phyloP scores from a whole-genome alignment of 64 coral and sea anemone species.

The Trachythela sp. region DNA sequence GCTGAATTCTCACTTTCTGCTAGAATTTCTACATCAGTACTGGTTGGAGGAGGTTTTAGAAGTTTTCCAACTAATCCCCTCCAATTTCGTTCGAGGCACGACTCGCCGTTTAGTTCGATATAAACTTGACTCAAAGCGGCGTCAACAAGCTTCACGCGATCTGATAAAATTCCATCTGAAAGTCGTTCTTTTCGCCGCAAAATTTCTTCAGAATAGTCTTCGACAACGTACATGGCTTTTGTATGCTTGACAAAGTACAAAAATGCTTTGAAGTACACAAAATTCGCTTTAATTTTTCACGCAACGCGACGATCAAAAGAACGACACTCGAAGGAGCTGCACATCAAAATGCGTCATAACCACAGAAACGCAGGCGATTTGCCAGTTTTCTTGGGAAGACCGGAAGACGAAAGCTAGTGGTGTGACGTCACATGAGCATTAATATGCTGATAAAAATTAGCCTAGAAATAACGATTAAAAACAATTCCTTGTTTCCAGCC shows the following conservation, averaged over 20 bases:
- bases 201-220: neutral
- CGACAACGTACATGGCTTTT: neutral
- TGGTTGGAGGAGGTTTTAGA: neutral
- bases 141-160: neutral
- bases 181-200: neutral
- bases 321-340: neutral
- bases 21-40: neutral
- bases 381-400: too few species aligned
- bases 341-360: neutral
- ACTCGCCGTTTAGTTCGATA: neutral
- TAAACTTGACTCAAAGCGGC: neutral
- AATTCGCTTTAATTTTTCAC: neutral
- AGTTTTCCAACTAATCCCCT: neutral
- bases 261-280: neutral
- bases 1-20: neutral
- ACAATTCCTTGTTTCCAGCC: too few species aligned
- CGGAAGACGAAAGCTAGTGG: too few species aligned
- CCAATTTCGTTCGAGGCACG: neutral
- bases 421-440: too few species aligned
- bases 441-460: too few species aligned
- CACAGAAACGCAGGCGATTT: too few species aligned
- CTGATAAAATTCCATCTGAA: neutral
- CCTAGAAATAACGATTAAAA: too few species aligned
- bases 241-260: neutral
- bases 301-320: neutral